phyloP scores from a whole-genome alignment of 2,113 vertebrate species.

The Athene cunicularia region DNA sequence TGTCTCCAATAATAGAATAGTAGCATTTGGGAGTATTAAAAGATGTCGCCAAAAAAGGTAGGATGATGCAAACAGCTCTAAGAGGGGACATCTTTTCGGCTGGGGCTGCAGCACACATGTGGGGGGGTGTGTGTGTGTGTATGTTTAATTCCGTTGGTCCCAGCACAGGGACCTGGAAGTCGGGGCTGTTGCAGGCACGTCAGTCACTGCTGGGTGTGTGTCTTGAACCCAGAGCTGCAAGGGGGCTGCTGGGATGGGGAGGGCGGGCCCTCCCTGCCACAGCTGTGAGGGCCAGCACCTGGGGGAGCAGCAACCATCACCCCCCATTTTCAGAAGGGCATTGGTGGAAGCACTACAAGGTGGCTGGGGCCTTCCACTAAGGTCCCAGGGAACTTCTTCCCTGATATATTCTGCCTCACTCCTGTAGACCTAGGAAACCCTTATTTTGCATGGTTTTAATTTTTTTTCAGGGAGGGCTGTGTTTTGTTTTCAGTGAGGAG shows the following conservation, averaged over 20 bases:
- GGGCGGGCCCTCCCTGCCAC: neutral
- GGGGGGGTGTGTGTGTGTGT: too few species aligned
- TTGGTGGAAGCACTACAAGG: rapidly evolving
- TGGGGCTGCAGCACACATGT: neutral
- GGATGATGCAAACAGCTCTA: rapidly evolving
- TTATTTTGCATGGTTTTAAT: too few species aligned
- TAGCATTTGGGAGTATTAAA: rapidly evolving
- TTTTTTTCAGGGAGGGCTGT: neutral
- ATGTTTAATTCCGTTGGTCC: neutral
- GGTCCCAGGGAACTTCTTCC: neutral
- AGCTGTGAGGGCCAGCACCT: too few species aligned
- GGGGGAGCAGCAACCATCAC: rapidly evolving
- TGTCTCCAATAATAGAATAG: rapidly evolving
- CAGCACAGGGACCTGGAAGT: neutral
- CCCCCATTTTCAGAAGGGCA: neutral
- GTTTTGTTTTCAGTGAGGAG: too few species aligned
- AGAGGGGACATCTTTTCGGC: rapidly evolving
- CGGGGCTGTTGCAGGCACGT: too few species aligned
- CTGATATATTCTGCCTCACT: rapidly evolving
- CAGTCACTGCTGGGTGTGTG: rapidly evolving
- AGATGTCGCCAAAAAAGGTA: too few species aligned
- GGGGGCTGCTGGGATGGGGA: too few species aligned
- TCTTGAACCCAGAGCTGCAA: too few species aligned
- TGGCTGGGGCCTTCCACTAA: too few species aligned
- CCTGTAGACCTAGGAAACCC: too few species aligned